These are phyloP conservation scores for Pogonognathellus flavescens DNA, from an alignment of 1,140 invertebrate genomes.

Conservation along the genomic window DNA sequence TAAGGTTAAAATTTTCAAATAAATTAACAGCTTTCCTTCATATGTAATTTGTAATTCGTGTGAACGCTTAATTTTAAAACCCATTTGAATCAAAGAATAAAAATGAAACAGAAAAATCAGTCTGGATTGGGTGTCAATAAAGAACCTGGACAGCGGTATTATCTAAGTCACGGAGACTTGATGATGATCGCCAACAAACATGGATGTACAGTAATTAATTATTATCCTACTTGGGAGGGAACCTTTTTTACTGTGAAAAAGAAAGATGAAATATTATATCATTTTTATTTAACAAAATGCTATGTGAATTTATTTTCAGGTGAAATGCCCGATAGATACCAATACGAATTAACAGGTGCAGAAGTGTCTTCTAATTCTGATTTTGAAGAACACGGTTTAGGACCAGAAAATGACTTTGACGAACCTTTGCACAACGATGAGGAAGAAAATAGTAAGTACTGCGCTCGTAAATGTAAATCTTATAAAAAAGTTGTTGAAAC, in stretches of 20 bases:
- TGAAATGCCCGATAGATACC: neutral
- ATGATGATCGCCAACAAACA: slow-evolving; percentile 4
- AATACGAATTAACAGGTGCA: slow-evolving; percentile 13
- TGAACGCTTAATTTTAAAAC: too few species aligned
- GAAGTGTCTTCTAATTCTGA: neutral
- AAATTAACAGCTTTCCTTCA: too few species aligned
- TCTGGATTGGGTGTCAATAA: slow-evolving; percentile 9
- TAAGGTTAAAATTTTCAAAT: slow-evolving; percentile 10
- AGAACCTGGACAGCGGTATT: slow-evolving; percentile 21
- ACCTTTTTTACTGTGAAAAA: too few species aligned
- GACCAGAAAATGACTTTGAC: neutral
- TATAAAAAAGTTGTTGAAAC: too few species aligned
- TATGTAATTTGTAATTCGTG: too few species aligned
- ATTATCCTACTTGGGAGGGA: too few species aligned
- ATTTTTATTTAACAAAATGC: too few species aligned
- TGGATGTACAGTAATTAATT: neutral
- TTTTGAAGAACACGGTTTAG: neutral
- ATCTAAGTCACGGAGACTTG: slow-evolving; percentile 16
- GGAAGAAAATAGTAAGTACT: neutral
- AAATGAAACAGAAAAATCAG: neutral
- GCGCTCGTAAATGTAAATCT: too few species aligned
- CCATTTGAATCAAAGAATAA: too few species aligned
- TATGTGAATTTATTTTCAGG: slow-evolving; percentile 1
- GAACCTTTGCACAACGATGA: neutral
- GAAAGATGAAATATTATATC: too few species aligned